phyloP scores from a whole-genome alignment of 2,113 vertebrate genomes.

The Microcebus griseorufus region DNA sequence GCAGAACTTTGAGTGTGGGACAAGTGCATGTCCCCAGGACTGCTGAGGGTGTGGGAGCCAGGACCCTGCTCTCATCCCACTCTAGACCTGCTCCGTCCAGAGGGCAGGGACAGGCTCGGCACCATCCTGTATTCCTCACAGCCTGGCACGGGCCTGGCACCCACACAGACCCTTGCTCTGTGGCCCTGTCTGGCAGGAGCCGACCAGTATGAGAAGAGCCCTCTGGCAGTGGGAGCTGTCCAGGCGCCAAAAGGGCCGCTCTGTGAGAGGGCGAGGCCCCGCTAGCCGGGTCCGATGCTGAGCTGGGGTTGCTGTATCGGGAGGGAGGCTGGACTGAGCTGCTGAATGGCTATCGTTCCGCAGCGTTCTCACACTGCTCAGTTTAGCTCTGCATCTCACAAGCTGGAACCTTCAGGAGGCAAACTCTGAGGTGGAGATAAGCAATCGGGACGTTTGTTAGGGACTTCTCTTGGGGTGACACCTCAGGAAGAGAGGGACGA shows the following conservation, averaged over 20 bases:
- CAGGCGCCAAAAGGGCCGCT: neutral
- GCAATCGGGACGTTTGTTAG: neutral
- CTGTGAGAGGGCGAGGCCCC: neutral
- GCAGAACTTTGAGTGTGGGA: no score
- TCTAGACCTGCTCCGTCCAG: neutral
- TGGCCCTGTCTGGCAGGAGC: neutral
- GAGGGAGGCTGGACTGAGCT: neutral
- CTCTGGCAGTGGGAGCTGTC: neutral
- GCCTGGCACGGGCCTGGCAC: neutral
- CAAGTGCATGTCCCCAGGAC: no score
- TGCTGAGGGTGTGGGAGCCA: neutral
- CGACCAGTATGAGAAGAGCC: neutral
- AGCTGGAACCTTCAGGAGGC: neutral
- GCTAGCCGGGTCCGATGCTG: neutral
- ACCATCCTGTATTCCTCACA: neutral
- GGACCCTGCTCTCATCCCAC: neutral
- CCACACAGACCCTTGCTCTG: neutral
- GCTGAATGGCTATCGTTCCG: neutral
- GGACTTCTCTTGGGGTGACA: neutral
- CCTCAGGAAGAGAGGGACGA: no score
- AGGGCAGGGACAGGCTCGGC: neutral
- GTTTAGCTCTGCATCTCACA: neutral
- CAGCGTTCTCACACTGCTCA: neutral
- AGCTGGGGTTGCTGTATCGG: accelerated
- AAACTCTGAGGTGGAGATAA: neutral